Percentiles rank a stretch among this genome's conserved stretches.
Conservation (phyloP, 2,113 vertebrate genomes). For the Pteropus alecto region DNA sequence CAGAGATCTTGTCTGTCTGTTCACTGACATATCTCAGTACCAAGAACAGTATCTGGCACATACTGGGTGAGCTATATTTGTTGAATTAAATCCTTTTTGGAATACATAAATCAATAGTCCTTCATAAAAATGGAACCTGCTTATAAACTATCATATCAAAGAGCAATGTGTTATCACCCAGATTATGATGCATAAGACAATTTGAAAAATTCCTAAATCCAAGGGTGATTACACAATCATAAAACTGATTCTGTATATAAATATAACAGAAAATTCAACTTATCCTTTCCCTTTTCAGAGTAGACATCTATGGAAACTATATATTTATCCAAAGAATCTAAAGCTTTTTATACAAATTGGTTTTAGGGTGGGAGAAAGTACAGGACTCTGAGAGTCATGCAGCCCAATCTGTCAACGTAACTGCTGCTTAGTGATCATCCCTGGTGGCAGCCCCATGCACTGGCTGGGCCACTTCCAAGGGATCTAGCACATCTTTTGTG, state of each 20-base stretch:
- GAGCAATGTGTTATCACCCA: not conserved
- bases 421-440: too few species aligned
- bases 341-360: not conserved
- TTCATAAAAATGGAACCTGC: not conserved
- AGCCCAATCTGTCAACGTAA: not conserved
- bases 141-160: not conserved
- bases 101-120: not conserved
- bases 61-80: not conserved
- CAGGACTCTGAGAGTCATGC: not conserved
- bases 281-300: not conserved
- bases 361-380: not conserved
- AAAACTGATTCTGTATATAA: not conserved
- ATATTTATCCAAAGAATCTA: not conserved
- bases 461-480: not conserved
- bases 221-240: not conserved
- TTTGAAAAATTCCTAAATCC: not conserved
- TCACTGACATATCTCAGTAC: not conserved
- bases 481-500: not conserved
- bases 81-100: not conserved
- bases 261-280: not conserved
- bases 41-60: not conserved
- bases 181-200: not conserved
- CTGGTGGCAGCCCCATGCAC: not conserved
- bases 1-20: not conserved
- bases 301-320: not conserved